These are phyloP conservation scores for Myotis planiceps DNA, from an alignment of 2,797 vertebrate genomes.

Conservation along the genomic window DNA sequence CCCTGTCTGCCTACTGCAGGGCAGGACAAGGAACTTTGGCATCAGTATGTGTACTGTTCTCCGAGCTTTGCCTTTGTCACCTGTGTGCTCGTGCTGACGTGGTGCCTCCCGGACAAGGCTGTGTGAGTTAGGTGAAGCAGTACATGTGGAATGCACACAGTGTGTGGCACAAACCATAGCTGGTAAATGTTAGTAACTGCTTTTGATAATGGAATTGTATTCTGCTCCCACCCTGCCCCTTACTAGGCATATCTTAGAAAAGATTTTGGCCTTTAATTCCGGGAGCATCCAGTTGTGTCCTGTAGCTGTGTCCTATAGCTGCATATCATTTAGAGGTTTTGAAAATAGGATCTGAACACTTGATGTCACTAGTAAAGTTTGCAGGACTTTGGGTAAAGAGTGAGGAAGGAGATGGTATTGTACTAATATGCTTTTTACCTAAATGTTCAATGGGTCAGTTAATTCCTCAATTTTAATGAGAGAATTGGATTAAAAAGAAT, in stretches of 20 bases:
- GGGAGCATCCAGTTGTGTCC: not conserved
- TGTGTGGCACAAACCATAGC: not conserved
- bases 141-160: accelerated
- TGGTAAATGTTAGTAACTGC: not conserved
- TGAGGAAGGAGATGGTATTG: not conserved
- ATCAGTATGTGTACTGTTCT: not conserved
- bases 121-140: too few species aligned
- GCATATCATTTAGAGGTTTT: not conserved
- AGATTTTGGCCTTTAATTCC: not conserved
- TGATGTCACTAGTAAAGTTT: not conserved
- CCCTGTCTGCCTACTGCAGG: not conserved
- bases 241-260: not conserved
- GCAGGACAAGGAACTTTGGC: not conserved
- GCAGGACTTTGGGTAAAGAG: not conserved
- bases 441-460: not conserved
- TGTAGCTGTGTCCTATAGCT: not conserved
- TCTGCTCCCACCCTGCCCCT: not conserved
- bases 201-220: not conserved
- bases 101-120: not conserved
- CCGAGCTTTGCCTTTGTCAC: not conserved
- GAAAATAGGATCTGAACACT: not conserved
- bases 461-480: not conserved
- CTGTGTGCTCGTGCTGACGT: not conserved
- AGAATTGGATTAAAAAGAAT: not conserved
- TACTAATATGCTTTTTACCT: not conserved